phyloP scores from a whole-genome alignment of 2,888 invertebrate genomes.

The Rotaria sp. region DNA sequence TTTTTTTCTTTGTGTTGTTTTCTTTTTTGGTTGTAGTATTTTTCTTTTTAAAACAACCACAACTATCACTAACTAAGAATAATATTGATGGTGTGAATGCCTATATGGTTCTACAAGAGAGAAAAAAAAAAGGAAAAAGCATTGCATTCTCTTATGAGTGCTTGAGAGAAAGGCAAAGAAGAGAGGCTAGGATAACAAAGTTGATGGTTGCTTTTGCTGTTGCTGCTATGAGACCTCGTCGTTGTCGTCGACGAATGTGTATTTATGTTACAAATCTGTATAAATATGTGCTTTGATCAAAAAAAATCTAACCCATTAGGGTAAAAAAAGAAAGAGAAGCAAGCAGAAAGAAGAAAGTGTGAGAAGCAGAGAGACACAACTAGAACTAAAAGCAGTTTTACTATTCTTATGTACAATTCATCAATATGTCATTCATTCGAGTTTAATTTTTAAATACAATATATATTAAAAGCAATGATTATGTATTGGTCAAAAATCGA shows the following conservation, averaged over 20 bases:
- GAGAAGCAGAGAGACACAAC: slow-evolving; percentile 9
- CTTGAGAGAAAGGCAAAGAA: slow-evolving; percentile 8
- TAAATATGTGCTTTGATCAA: slow-evolving; percentile 28
- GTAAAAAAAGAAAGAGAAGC: slow-evolving; percentile 15
- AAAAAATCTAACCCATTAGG: slow-evolving; percentile 29
- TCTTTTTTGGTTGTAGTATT: neutral
- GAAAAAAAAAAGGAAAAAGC: neutral
- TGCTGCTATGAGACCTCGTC: slow-evolving; percentile 20
- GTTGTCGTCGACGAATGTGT: slow-evolving; percentile 22
- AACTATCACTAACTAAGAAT: slow-evolving; percentile 17
- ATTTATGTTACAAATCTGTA: slow-evolving; percentile 31
- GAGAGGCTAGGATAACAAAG: slow-evolving; percentile 22
- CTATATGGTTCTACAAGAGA: neutral
- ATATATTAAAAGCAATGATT: neutral
- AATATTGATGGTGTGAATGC: slow-evolving; percentile 4
- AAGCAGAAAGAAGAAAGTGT: slow-evolving; percentile 4
- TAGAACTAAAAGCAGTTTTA: slow-evolving; percentile 8
- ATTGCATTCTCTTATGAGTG: neutral
- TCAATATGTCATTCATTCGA: neutral
- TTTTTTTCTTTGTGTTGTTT: neutral
- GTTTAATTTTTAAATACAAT: neutral
- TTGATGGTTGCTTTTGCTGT: slow-evolving; percentile 21
- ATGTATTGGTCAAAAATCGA: neutral
- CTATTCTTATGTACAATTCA: neutral
- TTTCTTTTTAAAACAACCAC: neutral